Percentiles rank a stretch among this genome's conserved stretches.
Evolutionary conservation across 2,113 vertebrate genomes (phyloP).

Genomic region (Heptranchias perlo): DNA sequence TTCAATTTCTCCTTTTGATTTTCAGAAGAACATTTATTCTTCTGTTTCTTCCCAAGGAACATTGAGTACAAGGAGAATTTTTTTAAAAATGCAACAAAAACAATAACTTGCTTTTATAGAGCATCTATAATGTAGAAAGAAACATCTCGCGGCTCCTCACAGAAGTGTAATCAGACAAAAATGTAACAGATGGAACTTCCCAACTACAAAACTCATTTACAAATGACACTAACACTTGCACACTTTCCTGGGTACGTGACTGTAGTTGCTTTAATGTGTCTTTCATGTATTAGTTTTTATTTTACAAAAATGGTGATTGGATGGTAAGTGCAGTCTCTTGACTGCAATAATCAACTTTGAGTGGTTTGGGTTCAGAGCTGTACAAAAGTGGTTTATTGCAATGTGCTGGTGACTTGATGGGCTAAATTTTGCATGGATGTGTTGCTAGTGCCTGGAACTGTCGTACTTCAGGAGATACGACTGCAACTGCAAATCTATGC

Average conservation of each 20-base stretch:
- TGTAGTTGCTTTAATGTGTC: neutral
- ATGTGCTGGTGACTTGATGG: neutral
- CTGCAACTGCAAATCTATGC: neutral
- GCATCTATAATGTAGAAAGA: too few species aligned
- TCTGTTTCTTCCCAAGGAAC: neutral
- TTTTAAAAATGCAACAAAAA: too few species aligned
- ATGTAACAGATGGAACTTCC: neutral
- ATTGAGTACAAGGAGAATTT: neutral
- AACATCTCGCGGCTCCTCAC: too few species aligned
- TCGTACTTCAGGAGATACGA: neutral
- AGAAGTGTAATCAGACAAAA: too few species aligned
- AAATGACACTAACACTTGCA: neutral
- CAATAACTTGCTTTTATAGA: too few species aligned
- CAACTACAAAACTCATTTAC: neutral
- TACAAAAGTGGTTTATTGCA: neutral
- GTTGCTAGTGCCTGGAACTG: neutral
- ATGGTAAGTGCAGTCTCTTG: neutral
- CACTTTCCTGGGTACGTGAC: neutral
- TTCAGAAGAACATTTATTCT: neutral
- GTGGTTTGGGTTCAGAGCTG: neutral
- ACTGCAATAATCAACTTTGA: neutral
- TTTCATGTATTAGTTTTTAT: neutral
- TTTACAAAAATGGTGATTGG: neutral
- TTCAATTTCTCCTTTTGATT: neutral
- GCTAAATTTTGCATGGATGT: neutral